Evolutionary conservation across 2,888 invertebrate species (phyloP).

Genomic region (Spialia ferax): DNA sequence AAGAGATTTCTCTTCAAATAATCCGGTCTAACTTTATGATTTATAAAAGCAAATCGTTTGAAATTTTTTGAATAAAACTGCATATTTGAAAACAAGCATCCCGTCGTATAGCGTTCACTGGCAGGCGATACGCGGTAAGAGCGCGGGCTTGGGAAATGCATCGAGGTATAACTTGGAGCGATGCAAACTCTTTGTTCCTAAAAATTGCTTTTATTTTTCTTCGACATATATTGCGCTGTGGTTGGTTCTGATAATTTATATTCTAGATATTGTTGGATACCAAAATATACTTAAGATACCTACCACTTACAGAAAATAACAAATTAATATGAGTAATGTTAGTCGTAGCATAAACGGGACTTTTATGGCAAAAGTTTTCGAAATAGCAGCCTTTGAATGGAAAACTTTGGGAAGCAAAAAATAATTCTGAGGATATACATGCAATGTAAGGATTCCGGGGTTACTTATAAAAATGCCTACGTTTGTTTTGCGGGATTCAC

Average conservation of each 20-base stretch:
- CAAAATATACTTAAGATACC: too few relatives aligned
- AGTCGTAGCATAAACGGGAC: too few relatives aligned
- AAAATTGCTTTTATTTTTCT: neutral
- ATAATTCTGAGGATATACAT: too few relatives aligned
- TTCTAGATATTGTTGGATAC: slow-evolving; percentile 9
- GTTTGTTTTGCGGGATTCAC: too few relatives aligned
- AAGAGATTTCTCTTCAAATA: neutral
- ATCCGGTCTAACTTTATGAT: neutral
- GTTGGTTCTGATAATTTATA: neutral
- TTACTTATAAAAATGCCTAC: too few relatives aligned
- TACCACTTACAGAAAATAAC: too few relatives aligned
- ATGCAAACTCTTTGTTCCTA: neutral
- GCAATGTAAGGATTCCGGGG: too few relatives aligned
- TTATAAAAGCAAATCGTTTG: neutral
- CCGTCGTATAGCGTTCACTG: slow-evolving; percentile 14
- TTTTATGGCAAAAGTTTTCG: too few relatives aligned
- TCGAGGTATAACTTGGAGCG: slow-evolving; percentile 1
- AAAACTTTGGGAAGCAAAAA: too few relatives aligned
- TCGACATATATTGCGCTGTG: neutral
- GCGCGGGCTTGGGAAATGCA: neutral
- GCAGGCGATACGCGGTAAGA: slow-evolving; percentile 18
- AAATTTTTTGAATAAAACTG: slow-evolving; percentile 19
- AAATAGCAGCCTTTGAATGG: too few relatives aligned
- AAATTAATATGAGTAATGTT: too few relatives aligned
- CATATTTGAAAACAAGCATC: slow-evolving; percentile 17